phyloP scores from a whole-genome alignment of 2,888 invertebrate species.

The Ischnus inquisitorius region DNA sequence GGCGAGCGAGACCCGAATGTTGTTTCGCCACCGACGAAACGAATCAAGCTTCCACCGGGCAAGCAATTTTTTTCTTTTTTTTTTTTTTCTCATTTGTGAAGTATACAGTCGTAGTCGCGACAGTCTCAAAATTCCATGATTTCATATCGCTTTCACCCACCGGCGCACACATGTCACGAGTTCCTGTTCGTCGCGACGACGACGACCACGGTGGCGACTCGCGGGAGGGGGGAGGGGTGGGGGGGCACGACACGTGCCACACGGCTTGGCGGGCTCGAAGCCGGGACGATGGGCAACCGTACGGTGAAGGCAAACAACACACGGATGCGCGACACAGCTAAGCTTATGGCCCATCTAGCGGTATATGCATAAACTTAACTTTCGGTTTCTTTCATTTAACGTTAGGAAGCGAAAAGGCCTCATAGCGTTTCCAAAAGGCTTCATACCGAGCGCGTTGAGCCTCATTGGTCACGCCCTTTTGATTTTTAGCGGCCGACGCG shows the following conservation, averaged over 20 bases:
- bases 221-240: conserved; percentile 26
- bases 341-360: neutral
- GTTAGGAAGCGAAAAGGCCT: conserved; percentile 1
- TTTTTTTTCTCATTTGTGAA: conserved; percentile 9
- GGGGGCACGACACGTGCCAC: conserved; percentile 40
- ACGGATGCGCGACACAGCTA: neutral
- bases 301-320: conserved; percentile 27
- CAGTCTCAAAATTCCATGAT: conserved; percentile 53
- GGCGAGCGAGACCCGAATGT: neutral
- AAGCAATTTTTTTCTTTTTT: neutral
- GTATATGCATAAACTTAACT: conserved; percentile 37
- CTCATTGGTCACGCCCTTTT: too few relatives aligned
- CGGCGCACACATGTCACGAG: conserved; percentile 24
- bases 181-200: conserved; percentile 24
- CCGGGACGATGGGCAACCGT: neutral
- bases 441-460: neutral
- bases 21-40: conserved; percentile 9
- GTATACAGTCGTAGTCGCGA: neutral
- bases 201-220: neutral
- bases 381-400: conserved; percentile 26
- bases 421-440: too few relatives aligned
- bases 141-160: conserved; percentile 54
- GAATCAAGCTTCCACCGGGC: neutral
- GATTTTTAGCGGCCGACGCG: too few relatives aligned
- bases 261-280: neutral